phyloP scores from a whole-genome alignment of 2,113 vertebrate species.

The Sylvia atricapilla region DNA sequence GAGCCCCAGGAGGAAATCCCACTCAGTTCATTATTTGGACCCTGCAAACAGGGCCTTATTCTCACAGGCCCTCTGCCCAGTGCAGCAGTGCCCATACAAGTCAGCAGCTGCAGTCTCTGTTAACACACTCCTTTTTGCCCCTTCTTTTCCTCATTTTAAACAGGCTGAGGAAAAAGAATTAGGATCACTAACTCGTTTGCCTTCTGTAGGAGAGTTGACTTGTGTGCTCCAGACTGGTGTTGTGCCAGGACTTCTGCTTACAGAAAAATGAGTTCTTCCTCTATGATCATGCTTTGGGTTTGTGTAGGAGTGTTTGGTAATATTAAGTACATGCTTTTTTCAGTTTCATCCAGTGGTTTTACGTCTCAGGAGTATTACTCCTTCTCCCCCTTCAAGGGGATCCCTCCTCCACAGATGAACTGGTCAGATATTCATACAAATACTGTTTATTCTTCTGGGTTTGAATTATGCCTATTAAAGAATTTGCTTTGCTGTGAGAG shows the following conservation, averaged over 20 bases:
- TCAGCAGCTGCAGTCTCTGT: background rate
- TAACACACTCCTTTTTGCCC: background rate
- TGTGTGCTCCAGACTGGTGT: background rate
- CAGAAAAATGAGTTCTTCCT: background rate
- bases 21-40: background rate
- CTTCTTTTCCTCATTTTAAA: background rate
- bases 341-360: background rate
- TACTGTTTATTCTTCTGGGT: constrained; percentile 52
- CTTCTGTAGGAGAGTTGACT: background rate
- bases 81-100: background rate
- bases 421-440: constrained; percentile 35
- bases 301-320: constrained; percentile 27
- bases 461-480: constrained; percentile 53
- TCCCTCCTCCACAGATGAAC: constrained; percentile 50
- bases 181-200: background rate
- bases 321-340: background rate
- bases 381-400: background rate
- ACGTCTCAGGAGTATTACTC: background rate
- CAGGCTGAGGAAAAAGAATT: background rate
- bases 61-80: background rate
- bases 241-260: background rate
- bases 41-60: accelerated
- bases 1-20: accelerated
- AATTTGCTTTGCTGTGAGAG: constrained; percentile 14
- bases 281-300: background rate